Conservation (phyloP, 2,888 invertebrate species). For the Diarsia dahlii region DNA sequence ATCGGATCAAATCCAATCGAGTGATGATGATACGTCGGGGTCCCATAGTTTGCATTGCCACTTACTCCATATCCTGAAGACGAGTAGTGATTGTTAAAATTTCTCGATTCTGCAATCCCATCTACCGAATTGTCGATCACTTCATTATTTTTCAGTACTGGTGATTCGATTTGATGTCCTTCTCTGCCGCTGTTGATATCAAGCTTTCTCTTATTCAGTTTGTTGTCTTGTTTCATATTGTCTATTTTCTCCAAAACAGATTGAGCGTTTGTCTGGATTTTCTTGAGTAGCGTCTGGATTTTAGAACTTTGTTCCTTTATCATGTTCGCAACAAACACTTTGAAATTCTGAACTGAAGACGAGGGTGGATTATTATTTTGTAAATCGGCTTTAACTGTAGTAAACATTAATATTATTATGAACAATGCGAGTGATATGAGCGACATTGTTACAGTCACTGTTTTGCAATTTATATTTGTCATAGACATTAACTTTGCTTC, state of each 20-base stretch:
- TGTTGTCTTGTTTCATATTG: constrained; percentile 74
- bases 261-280: constrained; percentile 84
- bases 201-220: constrained; percentile 57
- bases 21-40: constrained; percentile 85
- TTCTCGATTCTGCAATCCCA: constrained; percentile 73
- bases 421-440: constrained; percentile 79
- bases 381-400: constrained; percentile 76
- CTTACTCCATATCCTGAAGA: constrained; percentile 82
- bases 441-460: constrained; percentile 80
- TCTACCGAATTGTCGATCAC: constrained; percentile 61
- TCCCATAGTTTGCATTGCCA: constrained; percentile 77
- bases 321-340: constrained; percentile 80
- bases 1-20: constrained; percentile 89
- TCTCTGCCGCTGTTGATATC: constrained; percentile 54
- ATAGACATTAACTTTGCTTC: constrained; percentile 80
- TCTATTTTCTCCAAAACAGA: constrained; percentile 81
- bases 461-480: constrained; percentile 66
- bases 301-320: constrained; percentile 85
- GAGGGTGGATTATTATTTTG: constrained; percentile 69
- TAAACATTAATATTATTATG: constrained; percentile 75
- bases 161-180: constrained; percentile 81
- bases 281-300: constrained; percentile 82
- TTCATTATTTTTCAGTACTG: constrained; percentile 71
- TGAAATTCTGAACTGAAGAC: constrained; percentile 78
- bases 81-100: constrained; percentile 79